Percentiles rank a stretch among this genome's conserved stretches.
Conservation (phyloP, 2,888 invertebrate genomes). For the Drosophila quinaria region DNA sequence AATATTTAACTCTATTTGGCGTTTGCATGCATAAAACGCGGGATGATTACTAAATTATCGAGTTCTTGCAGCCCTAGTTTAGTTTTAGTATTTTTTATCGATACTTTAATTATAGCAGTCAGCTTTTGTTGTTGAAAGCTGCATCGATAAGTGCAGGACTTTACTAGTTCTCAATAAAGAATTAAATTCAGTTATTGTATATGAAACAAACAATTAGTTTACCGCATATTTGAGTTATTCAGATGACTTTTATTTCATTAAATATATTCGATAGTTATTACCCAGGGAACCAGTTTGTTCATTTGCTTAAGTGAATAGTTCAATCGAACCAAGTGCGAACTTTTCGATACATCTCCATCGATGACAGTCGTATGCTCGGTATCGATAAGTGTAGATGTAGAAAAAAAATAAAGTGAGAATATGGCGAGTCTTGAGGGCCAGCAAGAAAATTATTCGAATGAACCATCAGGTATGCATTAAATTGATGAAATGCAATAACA, state of each 20-base stretch:
- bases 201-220: too few relatives aligned
- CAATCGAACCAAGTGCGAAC: too few relatives aligned
- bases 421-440: slow-evolving; percentile 86
- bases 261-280: too few relatives aligned
- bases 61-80: neutral
- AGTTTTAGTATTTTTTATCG: neutral
- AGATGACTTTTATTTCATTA: too few relatives aligned
- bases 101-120: slow-evolving; percentile 8
- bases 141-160: too few relatives aligned
- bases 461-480: slow-evolving; percentile 84
- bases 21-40: slow-evolving; percentile 22
- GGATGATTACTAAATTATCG: neutral
- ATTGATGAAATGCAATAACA: slow-evolving; percentile 48
- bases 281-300: too few relatives aligned
- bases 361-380: slow-evolving; percentile 53
- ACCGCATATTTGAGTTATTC: too few relatives aligned
- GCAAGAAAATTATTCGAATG: slow-evolving; percentile 85
- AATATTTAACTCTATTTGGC: neutral
- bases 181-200: too few relatives aligned
- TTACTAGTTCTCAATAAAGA: too few relatives aligned
- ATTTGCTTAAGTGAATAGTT: too few relatives aligned
- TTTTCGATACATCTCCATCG: neutral
- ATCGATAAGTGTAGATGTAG: slow-evolving; percentile 67
- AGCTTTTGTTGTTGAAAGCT: slow-evolving; percentile 6
- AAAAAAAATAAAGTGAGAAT: slow-evolving; percentile 80